These are phyloP conservation scores for Epinotia demarniana DNA, from an alignment of 2,888 invertebrate genomes.

Conservation along the genomic window DNA sequence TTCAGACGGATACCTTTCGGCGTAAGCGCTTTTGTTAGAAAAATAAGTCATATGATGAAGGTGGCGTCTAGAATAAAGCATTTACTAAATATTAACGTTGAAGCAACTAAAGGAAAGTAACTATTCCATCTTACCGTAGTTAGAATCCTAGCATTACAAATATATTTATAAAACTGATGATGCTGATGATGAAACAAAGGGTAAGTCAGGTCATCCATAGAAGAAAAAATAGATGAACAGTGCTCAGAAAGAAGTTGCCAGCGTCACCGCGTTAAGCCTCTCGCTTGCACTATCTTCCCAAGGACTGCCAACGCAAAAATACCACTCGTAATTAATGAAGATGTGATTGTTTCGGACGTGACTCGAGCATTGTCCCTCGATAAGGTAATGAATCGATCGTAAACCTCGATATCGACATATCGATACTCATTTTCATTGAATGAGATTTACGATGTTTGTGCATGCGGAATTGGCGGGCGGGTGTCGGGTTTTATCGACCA, in stretches of 20 bases:
- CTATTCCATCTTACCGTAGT: neutral
- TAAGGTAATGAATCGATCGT: conserved; percentile 72
- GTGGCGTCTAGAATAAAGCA: no score
- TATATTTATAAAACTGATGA: neutral
- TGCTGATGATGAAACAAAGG: neutral
- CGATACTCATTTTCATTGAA: conserved; percentile 77
- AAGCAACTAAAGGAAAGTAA: no score
- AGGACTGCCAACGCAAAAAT: conserved; percentile 66
- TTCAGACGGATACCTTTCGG: neutral
- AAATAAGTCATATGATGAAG: neutral
- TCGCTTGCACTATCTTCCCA: conserved; percentile 55
- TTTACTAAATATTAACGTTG: no score
- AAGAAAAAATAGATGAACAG: neutral
- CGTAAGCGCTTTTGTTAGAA: neutral
- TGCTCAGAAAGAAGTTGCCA: neutral
- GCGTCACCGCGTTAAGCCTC: conserved; percentile 49
- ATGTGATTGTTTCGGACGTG: conserved; percentile 76
- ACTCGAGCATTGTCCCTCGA: conserved; percentile 71
- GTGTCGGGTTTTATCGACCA: conserved; percentile 79
- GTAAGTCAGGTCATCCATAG: neutral
- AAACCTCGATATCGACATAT: conserved; percentile 72
- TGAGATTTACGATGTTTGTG: conserved; percentile 81
- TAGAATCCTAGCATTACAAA: neutral
- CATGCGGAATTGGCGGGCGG: conserved; percentile 75
- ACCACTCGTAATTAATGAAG: conserved; percentile 80